A percentile compares a stretch with the other conserved stretches of the same genome.
These are phyloP conservation scores for Hippopotamus amphibius DNA, from an alignment of 2,113 vertebrate genomes.

Conservation along the genomic window DNA sequence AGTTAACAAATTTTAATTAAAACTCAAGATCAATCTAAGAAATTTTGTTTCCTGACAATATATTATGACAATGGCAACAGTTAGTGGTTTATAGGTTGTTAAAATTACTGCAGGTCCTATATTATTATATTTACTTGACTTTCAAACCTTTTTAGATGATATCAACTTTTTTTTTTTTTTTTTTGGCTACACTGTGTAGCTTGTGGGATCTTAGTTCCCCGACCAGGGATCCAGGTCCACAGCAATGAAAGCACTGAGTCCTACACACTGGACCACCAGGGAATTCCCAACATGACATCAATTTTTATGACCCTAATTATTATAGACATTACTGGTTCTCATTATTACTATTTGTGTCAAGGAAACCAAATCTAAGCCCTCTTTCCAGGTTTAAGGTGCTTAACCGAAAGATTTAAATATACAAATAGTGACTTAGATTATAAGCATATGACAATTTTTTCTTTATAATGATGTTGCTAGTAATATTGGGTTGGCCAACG, in stretches of 20 bases:
- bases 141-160: conserved; percentile 6
- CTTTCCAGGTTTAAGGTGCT: background rate
- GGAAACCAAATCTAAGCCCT: background rate
- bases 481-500: background rate
- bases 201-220: background rate
- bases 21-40: conserved; percentile 27
- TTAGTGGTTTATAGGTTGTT: background rate
- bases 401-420: conserved; percentile 20
- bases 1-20: background rate
- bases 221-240: background rate
- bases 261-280: background rate
- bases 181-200: background rate
- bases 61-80: background rate
- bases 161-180: background rate
- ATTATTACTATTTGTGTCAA: background rate
- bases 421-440: background rate
- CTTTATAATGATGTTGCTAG: background rate
- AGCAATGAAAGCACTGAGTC: background rate
- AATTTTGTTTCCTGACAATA: background rate
- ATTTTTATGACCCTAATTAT: conserved; percentile 4
- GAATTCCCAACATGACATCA: background rate
- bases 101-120: background rate
- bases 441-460: background rate
- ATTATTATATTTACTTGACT: background rate
- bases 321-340: background rate